Base-by-base conservation (phyloP, 2,113 vertebrate genomes). In the Capreolus pygargus region DNA sequence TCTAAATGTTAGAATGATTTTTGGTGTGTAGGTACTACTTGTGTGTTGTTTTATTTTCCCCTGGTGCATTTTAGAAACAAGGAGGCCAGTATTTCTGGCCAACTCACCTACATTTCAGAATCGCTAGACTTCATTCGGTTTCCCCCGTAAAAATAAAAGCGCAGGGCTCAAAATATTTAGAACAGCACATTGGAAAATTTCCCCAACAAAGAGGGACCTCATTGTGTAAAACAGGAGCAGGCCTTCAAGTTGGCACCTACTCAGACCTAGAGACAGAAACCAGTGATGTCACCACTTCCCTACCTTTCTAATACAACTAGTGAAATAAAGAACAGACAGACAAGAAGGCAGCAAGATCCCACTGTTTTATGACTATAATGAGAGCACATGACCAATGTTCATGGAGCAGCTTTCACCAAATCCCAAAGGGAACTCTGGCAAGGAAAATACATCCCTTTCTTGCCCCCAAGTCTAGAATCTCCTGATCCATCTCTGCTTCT, bases 91-190 rank as follows among this genome's bases (percentile, higher is more conserved):
- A 85, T 93, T 95, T 86, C 70, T 86, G 33, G 14, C 86, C 91
- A 89, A 92, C 78, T 93, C 39, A 93, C 93, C 95, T 86, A 90
- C 86, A 15, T 86, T 97, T 91, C 95, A 97, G 93, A 95, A 86
- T 74, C 61, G 12, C 83, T 88, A 97, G 96, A 94, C 94, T 96
- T 70, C 19, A 11, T 87, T 70, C 14, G 2, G 74, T 78, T 97
- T 97, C 88, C 96, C 76, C 84, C 23, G 11, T 94, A 94, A 97
- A 97, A 98, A 95, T 79, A 85, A 94, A 97, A 94, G 61, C 30
- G 1, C 33, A 13, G 50, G 16, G 57, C 96, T 94, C 88, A 96
- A 87, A 98, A 97, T 55, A 76, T 76, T 76, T 76, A 94, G 96
- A 96, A 92, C 1, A 3, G 83, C 36, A 39, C 43, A 3, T 57